Percentiles rank a stretch among this genome's conserved stretches.
phyloP scores from a whole-genome alignment of 2,113 vertebrate genomes.

The Hassar affinis region DNA sequence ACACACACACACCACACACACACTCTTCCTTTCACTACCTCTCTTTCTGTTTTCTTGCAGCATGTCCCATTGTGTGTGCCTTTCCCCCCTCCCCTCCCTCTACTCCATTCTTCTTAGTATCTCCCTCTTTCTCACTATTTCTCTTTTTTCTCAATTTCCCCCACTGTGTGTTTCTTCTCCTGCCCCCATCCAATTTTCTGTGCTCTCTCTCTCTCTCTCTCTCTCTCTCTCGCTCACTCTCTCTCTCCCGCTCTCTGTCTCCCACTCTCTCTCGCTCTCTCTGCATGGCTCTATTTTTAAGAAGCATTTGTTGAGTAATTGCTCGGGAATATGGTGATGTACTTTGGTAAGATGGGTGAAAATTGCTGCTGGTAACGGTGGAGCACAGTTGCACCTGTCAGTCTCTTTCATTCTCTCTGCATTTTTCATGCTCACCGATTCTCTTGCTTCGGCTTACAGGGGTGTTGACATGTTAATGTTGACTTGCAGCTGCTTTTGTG shows the following conservation, averaged over 20 bases:
- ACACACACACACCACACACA: too few relatives aligned
- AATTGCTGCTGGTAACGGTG: slow-evolving; percentile 9
- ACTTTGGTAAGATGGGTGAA: neutral
- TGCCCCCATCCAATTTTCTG: too few relatives aligned
- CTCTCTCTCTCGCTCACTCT: too few relatives aligned
- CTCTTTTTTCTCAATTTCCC: neutral
- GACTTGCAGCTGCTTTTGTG: slow-evolving; percentile 39
- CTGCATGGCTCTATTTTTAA: neutral
- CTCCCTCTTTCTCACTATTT: neutral
- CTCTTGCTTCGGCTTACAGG: slow-evolving; percentile 2
- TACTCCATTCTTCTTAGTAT: neutral
- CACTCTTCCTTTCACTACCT: too few relatives aligned
- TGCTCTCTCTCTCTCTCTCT: too few relatives aligned
- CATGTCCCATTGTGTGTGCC: neutral
- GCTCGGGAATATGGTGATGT: slow-evolving; percentile 11
- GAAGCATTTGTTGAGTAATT: slow-evolving; percentile 17
- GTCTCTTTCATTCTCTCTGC: slow-evolving; percentile 31
- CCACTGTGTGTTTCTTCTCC: neutral
- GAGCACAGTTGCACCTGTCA: slow-evolving; percentile 32
- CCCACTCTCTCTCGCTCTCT: neutral
- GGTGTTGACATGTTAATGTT: slow-evolving; percentile 50
- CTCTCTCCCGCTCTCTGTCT: neutral
- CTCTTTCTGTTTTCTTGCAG: neutral
- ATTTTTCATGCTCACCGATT: slow-evolving; percentile 34
- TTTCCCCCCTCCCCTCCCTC: neutral